These are phyloP conservation scores for Drosophila borborema DNA, from an alignment of 2,888 invertebrate species.

Conservation along the genomic window DNA sequence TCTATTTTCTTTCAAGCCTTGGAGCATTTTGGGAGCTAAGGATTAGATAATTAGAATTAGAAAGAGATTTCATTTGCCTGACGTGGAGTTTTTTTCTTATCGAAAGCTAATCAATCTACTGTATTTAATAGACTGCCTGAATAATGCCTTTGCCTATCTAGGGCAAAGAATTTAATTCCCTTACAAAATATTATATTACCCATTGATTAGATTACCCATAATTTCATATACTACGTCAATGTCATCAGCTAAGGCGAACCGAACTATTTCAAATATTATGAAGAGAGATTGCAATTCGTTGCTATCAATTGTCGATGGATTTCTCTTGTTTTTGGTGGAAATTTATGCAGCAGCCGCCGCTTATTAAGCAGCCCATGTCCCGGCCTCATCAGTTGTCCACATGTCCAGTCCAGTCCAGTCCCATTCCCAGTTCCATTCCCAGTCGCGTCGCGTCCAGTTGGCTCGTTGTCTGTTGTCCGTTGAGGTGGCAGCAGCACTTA, in stretches of 20 bases:
- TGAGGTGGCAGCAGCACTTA: conserved; percentile 77
- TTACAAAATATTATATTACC: neutral
- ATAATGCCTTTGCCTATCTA: neutral
- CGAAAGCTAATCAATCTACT: no score
- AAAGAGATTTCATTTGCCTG: neutral
- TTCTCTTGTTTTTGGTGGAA: conserved; percentile 55
- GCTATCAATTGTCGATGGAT: neutral
- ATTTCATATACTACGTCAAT: neutral
- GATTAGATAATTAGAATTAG: neutral
- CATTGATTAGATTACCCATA: neutral
- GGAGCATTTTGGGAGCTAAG: no score
- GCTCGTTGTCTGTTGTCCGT: conserved; percentile 27
- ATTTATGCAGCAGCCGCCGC: conserved; percentile 79
- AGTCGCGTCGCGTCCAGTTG: neutral
- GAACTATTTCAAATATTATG: no score
- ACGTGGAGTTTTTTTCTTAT: no score
- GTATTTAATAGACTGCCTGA: no score
- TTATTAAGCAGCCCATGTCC: conserved; percentile 73
- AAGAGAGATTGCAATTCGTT: conserved; percentile 30
- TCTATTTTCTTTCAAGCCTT: no score
- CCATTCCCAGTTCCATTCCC: neutral
- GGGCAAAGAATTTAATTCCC: neutral
- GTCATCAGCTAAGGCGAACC: no score
- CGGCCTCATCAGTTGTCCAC: conserved; percentile 11
- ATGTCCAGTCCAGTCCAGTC: neutral